Percentiles rank a stretch among this genome's conserved stretches.
Conservation (phyloP, 2,797 vertebrate species). For the Myiothlypis coronata region DNA sequence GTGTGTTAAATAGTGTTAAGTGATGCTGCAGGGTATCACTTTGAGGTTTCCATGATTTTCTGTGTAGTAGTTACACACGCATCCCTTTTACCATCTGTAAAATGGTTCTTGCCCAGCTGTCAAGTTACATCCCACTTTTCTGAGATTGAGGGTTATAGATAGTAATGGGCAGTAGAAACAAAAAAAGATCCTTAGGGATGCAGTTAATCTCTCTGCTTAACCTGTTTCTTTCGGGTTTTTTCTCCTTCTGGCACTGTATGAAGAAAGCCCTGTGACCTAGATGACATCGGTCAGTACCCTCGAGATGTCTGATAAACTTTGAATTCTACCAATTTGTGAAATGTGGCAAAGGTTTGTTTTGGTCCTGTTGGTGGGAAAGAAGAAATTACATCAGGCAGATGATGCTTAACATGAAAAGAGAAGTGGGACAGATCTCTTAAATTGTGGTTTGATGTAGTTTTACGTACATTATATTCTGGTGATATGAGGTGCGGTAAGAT, state of each 20-base stretch:
- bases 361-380: not conserved
- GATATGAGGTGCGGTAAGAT: not conserved
- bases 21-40: not conserved
- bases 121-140: not conserved
- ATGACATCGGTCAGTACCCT: not conserved
- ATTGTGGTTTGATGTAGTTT: not conserved
- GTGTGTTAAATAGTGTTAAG: not conserved
- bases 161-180: not conserved
- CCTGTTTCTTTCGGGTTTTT: fast-evolving
- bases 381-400: not conserved
- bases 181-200: not conserved
- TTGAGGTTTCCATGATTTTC: not conserved
- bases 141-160: not conserved
- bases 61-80: fast-evolving
- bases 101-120: not conserved
- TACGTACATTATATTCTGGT: not conserved
- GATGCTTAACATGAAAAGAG: slow-evolving; percentile 1
- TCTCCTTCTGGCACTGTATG: not conserved
- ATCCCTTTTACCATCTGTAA: not conserved
- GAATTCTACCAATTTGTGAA: not conserved
- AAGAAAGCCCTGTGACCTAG: not conserved
- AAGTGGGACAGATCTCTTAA: not conserved
- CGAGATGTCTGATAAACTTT: not conserved
- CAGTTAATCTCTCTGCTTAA: not conserved
- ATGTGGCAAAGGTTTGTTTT: not conserved